Conservation (phyloP, 2,797 vertebrate species). For the Typhlichthys subterraneus region DNA sequence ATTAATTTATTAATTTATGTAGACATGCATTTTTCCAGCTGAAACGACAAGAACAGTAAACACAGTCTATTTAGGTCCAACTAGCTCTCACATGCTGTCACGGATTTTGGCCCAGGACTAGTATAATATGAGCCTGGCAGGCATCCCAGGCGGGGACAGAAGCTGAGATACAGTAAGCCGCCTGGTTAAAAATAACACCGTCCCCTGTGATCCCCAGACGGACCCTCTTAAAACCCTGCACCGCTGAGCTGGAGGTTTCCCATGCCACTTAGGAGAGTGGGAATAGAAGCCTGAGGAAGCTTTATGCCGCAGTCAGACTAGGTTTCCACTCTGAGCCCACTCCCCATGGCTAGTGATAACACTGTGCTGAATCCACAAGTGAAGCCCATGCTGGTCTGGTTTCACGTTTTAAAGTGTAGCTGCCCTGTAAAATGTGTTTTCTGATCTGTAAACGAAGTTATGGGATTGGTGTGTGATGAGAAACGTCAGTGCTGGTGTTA, state of each 20-base stretch:
- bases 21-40: slow-evolving; percentile 30
- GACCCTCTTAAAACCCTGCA: slow-evolving; percentile 42
- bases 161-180: slow-evolving; percentile 75
- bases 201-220: slow-evolving; percentile 37
- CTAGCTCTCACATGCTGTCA: slow-evolving; percentile 57
- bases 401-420: no score
- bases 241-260: slow-evolving; percentile 45
- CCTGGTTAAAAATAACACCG: slow-evolving; percentile 77
- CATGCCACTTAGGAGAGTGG: slow-evolving; percentile 38
- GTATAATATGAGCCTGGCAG: slow-evolving; percentile 49
- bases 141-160: slow-evolving; percentile 47
- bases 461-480: no score
- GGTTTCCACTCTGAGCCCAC: slow-evolving; percentile 54
- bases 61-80: slow-evolving; percentile 51
- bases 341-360: slow-evolving; percentile 56
- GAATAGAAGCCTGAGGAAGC: slow-evolving; percentile 46
- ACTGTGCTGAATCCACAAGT: slow-evolving; percentile 14
- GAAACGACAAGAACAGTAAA: slow-evolving; percentile 28
- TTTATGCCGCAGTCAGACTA: slow-evolving; percentile 21
- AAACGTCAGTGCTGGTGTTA: no score
- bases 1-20: background rate
- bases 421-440: no score
- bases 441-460: no score
- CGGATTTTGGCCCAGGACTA: slow-evolving; percentile 45
- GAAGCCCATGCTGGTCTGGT: background rate